Conservation (phyloP, 2,888 invertebrate species). For the Netelia melanura region DNA sequence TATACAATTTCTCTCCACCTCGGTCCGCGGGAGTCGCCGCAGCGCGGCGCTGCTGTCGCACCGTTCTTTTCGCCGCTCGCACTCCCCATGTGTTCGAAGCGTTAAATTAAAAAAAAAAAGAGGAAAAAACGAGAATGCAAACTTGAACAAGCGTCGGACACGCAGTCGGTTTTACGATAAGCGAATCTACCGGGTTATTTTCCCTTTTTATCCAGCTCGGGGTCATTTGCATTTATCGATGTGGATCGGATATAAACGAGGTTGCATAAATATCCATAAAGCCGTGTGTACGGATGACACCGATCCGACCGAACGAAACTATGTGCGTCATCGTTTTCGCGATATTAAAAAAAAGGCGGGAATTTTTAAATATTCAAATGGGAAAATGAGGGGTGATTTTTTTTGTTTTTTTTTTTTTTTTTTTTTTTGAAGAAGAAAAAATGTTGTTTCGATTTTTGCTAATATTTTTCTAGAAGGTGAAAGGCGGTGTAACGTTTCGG, state of each 20-base stretch:
- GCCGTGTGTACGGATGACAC: not conserved
- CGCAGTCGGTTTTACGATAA: not conserved
- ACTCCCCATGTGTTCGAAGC: not conserved
- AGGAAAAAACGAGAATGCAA: not conserved
- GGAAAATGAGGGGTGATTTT: not conserved
- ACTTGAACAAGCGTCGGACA: not conserved
- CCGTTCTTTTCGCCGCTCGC: not conserved
- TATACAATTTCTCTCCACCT: not conserved
- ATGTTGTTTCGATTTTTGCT: too few species aligned
- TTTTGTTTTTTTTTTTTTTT: too few species aligned
- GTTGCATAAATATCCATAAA: constrained; percentile 12
- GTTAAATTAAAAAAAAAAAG: not conserved
- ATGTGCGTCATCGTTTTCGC: not conserved
- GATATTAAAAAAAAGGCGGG: not conserved
- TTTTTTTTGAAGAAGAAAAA: too few species aligned
- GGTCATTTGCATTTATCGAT: not conserved
- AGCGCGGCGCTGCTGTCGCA: too few species aligned
- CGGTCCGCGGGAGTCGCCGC: too few species aligned
- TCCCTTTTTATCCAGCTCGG: not conserved
- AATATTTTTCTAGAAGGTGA: too few species aligned
- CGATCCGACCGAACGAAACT: not conserved
- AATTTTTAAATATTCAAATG: not conserved
- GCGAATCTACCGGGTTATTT: not conserved
- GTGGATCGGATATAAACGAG: not conserved
- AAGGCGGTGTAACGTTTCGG: too few species aligned